phyloP scores from a whole-genome alignment of 2,797 vertebrate species.

The Melanotaenia trifasciata region DNA sequence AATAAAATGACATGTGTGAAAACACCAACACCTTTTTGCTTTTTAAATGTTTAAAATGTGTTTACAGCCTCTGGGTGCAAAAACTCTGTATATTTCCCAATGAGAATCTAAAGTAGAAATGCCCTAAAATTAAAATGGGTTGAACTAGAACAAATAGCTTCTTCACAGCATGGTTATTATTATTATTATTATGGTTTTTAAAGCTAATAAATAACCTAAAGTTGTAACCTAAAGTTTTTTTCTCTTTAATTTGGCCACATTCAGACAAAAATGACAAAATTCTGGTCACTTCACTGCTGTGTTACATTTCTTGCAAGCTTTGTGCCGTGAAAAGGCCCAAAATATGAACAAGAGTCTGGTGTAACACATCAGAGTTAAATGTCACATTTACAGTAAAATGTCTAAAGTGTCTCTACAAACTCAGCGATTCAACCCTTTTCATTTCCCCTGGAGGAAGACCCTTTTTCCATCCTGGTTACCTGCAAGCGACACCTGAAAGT shows the following conservation, averaged over 20 bases:
- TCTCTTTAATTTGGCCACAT: neutral
- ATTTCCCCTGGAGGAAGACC: slow-evolving; percentile 61
- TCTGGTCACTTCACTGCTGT: slow-evolving; percentile 11
- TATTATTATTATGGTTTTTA: neutral
- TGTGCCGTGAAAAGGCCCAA: neutral
- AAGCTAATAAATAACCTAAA: neutral
- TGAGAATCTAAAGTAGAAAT: slow-evolving; percentile 35
- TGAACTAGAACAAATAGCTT: neutral
- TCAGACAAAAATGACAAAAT: neutral
- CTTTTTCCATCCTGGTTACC: slow-evolving; percentile 59
- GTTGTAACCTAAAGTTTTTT: neutral
- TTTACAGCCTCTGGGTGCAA: slow-evolving; percentile 69
- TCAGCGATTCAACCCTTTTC: slow-evolving; percentile 39
- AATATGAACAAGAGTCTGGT: slow-evolving; percentile 9
- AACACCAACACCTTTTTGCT: slow-evolving; percentile 66
- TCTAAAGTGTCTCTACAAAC: slow-evolving; percentile 51
- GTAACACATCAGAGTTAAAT: slow-evolving; percentile 45
- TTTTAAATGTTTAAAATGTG: slow-evolving; percentile 69
- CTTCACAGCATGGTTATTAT: neutral
- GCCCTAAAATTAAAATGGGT: slow-evolving; percentile 33
- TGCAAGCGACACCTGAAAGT: slow-evolving; percentile 71
- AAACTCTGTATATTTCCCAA: slow-evolving; percentile 61
- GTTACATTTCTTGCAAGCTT: slow-evolving; percentile 3
- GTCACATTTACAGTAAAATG: slow-evolving; percentile 62
- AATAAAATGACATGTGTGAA: slow-evolving; percentile 70